Evolutionary conservation across 2,113 vertebrate species (phyloP).

Genomic region (Gobius niger): DNA sequence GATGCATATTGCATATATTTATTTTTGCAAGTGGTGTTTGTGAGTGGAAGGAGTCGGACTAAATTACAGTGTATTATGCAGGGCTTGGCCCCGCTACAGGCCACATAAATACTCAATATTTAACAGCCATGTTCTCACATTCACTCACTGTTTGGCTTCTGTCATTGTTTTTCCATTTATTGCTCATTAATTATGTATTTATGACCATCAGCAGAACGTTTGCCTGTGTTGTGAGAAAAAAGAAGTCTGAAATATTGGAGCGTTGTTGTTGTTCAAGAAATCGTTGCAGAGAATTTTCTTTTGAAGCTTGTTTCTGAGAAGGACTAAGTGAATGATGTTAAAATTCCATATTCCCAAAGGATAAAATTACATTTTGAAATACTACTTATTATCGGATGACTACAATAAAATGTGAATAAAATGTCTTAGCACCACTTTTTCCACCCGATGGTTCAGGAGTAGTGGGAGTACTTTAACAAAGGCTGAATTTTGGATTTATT

Average conservation of each 20-base stretch:
- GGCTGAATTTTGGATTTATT: too few relatives aligned
- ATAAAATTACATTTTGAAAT: background rate
- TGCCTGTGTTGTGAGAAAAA: conserved; percentile 39
- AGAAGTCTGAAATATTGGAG: conserved; percentile 7
- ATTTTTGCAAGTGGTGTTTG: background rate
- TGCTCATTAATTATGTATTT: conserved; percentile 57
- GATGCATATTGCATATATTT: background rate
- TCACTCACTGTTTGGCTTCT: conserved; percentile 28
- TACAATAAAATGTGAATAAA: background rate
- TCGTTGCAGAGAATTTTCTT: background rate
- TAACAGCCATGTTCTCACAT: conserved; percentile 1
- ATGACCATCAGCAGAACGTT: conserved; percentile 29
- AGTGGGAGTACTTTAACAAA: too few relatives aligned
- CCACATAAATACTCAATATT: conserved; percentile 23
- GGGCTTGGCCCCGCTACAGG: background rate
- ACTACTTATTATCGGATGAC: too few relatives aligned
- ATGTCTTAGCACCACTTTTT: too few relatives aligned
- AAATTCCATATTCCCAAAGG: background rate
- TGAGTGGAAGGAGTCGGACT: background rate
- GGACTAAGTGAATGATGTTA: background rate
- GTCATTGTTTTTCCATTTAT: conserved; percentile 51
- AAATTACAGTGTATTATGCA: conserved; percentile 10
- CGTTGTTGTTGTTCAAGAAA: background rate
- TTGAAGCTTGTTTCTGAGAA: background rate
- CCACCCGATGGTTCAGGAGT: too few relatives aligned